A percentile compares a stretch with the other conserved stretches of the same genome.
Evolutionary conservation across 2,888 invertebrate genomes (phyloP).

Genomic region (Timema podura): DNA sequence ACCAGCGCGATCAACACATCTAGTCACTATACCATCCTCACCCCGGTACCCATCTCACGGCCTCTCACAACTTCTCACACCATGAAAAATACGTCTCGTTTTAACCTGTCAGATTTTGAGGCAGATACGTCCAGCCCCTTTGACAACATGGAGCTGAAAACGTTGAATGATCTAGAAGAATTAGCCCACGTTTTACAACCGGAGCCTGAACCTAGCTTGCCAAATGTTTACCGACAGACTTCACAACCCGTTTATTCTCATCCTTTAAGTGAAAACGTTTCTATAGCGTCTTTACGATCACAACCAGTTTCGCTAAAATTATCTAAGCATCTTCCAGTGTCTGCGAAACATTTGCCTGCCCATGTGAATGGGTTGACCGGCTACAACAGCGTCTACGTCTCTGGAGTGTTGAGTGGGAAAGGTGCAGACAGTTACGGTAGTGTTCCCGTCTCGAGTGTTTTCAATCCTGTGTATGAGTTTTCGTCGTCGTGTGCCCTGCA

Average conservation of each 20-base stretch:
- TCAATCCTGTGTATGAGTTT: too few relatives aligned
- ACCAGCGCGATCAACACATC: constrained; percentile 1
- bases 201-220: neutral
- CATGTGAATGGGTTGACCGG: neutral
- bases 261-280: too few relatives aligned
- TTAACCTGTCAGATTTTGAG: constrained; percentile 75
- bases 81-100: constrained; percentile 32
- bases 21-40: constrained; percentile 29
- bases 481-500: neutral
- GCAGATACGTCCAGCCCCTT: constrained; percentile 89
- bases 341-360: neutral
- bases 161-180: constrained; percentile 88
- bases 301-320: too few relatives aligned
- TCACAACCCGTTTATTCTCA: neutral
- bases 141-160: constrained; percentile 87
- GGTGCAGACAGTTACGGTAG: neutral
- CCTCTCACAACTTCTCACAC: constrained; percentile 11
- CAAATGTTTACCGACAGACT: neutral
- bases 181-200: constrained; percentile 67
- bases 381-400: neutral
- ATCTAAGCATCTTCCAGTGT: neutral
- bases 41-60: constrained; percentile 29
- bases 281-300: too few relatives aligned
- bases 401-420: too few relatives aligned
- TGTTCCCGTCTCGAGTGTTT: neutral